Conservation (phyloP, 2,113 vertebrate genomes). For the Phalacrocorax aristotelis region DNA sequence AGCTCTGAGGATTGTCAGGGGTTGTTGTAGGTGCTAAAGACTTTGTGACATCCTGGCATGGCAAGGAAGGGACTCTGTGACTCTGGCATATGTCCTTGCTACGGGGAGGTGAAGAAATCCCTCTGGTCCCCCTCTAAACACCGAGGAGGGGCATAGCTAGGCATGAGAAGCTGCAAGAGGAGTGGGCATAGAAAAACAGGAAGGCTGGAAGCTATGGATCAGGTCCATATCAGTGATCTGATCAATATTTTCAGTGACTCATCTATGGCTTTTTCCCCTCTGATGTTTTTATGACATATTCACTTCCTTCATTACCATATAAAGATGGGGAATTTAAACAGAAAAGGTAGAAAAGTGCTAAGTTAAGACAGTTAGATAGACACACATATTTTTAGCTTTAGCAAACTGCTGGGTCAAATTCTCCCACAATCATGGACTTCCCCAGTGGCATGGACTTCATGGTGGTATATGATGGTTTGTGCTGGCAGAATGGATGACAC, state of each 20-base stretch:
- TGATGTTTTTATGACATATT: not conserved
- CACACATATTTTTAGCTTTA: not conserved
- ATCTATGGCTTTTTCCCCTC: constrained; percentile 10
- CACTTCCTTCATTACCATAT: constrained; percentile 24
- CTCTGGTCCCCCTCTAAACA: not conserved
- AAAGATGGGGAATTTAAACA: not conserved
- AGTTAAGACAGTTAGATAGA: not conserved
- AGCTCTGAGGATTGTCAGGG: constrained; percentile 18
- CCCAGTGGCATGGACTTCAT: not conserved
- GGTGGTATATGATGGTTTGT: not conserved
- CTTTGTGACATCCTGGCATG: constrained; percentile 23
- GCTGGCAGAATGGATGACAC: not conserved
- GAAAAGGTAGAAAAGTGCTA: constrained; percentile 1
- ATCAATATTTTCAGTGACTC: constrained; percentile 53
- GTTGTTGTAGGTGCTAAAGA: constrained; percentile 30
- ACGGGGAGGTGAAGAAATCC: constrained; percentile 34
- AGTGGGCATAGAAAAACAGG: constrained; percentile 37
- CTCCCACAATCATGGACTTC: not conserved
- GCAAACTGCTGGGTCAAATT: not conserved
- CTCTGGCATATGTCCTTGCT: not conserved
- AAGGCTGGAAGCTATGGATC: constrained; percentile 23
- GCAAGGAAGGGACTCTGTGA: not conserved
- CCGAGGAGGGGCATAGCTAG: not conserved
- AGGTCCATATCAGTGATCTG: not conserved
- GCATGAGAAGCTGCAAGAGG: not conserved